Percentiles rank a stretch among this genome's conserved stretches.
Conservation (phyloP, 1,140 invertebrate genomes). For the Papilio polyxenes region DNA sequence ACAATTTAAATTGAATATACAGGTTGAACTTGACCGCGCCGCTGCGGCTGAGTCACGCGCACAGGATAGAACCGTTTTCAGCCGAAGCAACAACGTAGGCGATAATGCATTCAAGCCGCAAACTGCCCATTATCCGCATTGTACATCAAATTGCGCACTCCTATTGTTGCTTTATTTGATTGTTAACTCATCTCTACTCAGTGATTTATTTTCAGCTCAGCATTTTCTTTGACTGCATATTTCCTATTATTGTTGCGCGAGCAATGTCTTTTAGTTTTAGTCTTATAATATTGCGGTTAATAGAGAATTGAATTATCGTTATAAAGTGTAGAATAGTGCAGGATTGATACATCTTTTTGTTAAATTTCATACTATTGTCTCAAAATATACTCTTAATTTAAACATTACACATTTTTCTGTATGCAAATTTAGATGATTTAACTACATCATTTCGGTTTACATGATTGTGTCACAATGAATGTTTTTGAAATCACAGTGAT, state of each 20-base stretch:
- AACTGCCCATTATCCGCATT: constrained; percentile 37
- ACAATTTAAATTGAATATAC: constrained; percentile 34
- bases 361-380: no score
- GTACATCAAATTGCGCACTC: constrained; percentile 29
- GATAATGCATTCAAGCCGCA: constrained; percentile 37
- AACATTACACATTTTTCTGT: not conserved
- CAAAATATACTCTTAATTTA: not conserved
- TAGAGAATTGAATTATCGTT: no score
- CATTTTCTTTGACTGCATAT: not conserved
- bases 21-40: constrained; percentile 34
- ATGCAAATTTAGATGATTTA: constrained; percentile 25
- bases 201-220: constrained; percentile 24
- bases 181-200: constrained; percentile 23
- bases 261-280: not conserved
- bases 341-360: no score
- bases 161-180: constrained; percentile 37
- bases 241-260: not conserved
- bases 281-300: no score
- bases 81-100: constrained; percentile 26
- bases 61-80: constrained; percentile 36
- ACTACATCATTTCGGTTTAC: constrained; percentile 55
- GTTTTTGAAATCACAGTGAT: constrained; percentile 58
- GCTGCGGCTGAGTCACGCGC: constrained; percentile 30
- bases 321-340: no score
- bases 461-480: constrained; percentile 58